phyloP scores from a whole-genome alignment of 1,140 invertebrate genomes.

The Leguminivora glycinivorella region DNA sequence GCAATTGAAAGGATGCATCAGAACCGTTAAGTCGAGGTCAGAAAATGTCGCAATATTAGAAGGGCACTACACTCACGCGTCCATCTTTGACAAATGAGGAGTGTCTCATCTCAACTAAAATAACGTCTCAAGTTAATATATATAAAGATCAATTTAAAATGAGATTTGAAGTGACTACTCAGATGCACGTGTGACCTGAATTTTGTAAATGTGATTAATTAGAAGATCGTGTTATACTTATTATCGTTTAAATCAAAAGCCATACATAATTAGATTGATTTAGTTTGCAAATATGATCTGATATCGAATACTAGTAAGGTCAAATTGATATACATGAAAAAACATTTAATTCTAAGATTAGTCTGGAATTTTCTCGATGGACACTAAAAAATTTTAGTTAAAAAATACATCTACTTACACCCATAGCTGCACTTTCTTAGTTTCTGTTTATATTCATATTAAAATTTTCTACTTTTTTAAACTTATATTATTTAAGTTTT shows the following conservation, averaged over 20 bases:
- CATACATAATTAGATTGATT: neutral
- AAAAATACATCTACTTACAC: too few relatives aligned
- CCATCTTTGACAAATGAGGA: constrained; percentile 24
- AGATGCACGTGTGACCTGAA: constrained; percentile 6
- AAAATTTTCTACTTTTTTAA: too few relatives aligned
- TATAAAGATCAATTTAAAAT: neutral
- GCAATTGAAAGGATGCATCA: constrained; percentile 16
- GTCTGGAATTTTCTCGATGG: too few relatives aligned
- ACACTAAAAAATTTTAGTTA: too few relatives aligned
- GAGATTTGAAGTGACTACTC: neutral
- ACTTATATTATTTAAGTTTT: too few relatives aligned
- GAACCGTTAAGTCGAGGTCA: constrained; percentile 14
- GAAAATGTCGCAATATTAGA: constrained; percentile 1
- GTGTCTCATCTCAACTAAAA: neutral
- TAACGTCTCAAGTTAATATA: neutral
- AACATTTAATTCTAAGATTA: too few relatives aligned
- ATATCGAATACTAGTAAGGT: too few relatives aligned
- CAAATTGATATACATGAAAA: too few relatives aligned
- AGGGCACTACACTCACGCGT: constrained; percentile 5
- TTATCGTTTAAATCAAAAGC: neutral
- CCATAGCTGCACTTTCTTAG: too few relatives aligned
- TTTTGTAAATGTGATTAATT: constrained; percentile 14
- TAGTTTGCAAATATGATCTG: too few relatives aligned
- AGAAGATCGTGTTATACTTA: neutral
- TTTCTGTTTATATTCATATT: too few relatives aligned